These are phyloP conservation scores for Lepidocyrtinus sp. DNA, from an alignment of 2,888 invertebrate genomes.

Conservation along the genomic window DNA sequence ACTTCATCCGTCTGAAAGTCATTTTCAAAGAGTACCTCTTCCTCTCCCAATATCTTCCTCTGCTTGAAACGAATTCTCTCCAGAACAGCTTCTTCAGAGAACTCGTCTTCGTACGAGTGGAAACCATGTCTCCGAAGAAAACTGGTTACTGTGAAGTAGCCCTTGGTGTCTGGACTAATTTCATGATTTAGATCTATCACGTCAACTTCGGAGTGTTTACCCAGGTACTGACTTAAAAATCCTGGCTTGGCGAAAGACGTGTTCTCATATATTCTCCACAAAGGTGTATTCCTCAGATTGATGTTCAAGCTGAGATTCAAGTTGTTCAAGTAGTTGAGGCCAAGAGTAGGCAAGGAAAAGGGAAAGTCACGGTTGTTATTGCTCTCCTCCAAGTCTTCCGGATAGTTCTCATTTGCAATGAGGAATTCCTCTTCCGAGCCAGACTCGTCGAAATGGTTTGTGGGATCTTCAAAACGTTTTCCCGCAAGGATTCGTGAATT, in stretches of 20 bases:
- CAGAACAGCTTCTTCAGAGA: slow-evolving; percentile 47
- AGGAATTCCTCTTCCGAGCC: slow-evolving; percentile 45
- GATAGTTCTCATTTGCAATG: slow-evolving; percentile 39
- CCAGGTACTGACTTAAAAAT: slow-evolving; percentile 42
- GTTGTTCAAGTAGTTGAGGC: slow-evolving; percentile 66
- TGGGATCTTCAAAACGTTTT: slow-evolving; percentile 23
- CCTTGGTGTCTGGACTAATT: slow-evolving; percentile 34
- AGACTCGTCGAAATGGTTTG: slow-evolving; percentile 21
- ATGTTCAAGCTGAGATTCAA: slow-evolving; percentile 66
- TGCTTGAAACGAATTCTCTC: slow-evolving; percentile 45
- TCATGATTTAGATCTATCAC: slow-evolving; percentile 35
- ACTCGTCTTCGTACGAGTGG: slow-evolving; percentile 42
- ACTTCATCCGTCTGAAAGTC: not conserved
- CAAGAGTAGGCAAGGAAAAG: slow-evolving; percentile 63
- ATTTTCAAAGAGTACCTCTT: not conserved
- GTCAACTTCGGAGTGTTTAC: slow-evolving; percentile 36
- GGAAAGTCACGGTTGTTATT: slow-evolving; percentile 58
- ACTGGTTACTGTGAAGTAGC: slow-evolving; percentile 46
- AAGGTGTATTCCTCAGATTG: slow-evolving; percentile 62
- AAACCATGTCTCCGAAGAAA: slow-evolving; percentile 51
- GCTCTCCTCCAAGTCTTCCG: slow-evolving; percentile 47
- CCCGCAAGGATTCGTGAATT: slow-evolving; percentile 22
- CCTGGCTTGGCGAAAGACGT: slow-evolving; percentile 40
- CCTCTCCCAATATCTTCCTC: not conserved
- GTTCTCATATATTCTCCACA: slow-evolving; percentile 68